These are phyloP conservation scores for Oscheius sp. DNA, from an alignment of 2,888 invertebrate species.

Conservation along the genomic window DNA sequence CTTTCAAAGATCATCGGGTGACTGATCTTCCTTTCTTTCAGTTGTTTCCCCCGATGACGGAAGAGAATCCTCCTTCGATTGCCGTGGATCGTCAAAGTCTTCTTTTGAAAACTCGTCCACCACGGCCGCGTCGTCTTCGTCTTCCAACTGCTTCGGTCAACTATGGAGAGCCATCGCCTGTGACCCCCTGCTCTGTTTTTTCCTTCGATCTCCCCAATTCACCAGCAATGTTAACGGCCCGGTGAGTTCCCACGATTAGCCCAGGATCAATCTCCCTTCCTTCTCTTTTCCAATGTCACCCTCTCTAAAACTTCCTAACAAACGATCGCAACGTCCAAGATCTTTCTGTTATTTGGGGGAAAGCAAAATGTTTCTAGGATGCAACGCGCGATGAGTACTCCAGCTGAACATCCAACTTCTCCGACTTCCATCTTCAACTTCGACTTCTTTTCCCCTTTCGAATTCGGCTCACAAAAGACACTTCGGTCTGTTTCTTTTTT, in stretches of 20 bases:
- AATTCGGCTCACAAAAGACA: constrained; percentile 24
- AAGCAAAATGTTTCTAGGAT: constrained; percentile 7
- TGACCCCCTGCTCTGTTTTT: constrained; percentile 30
- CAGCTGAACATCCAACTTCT: constrained; percentile 7
- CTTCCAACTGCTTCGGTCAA: constrained; percentile 7
- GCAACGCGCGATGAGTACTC: not conserved
- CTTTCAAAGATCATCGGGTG: no score
- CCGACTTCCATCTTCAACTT: constrained; percentile 22
- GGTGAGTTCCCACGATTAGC: constrained; percentile 4
- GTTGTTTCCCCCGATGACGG: no score
- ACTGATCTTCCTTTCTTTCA: no score
- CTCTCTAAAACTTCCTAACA: not conserved
- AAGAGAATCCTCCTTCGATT: no score
- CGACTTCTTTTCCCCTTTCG: constrained; percentile 17
- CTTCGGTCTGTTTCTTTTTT: constrained; percentile 9
- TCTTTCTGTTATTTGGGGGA: no score
- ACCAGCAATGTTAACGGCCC: constrained; percentile 23
- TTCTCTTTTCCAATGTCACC: not conserved
- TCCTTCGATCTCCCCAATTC: constrained; percentile 34
- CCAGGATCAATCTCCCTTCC: not conserved
- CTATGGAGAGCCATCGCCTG: constrained; percentile 21
- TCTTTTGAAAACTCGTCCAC: not conserved
- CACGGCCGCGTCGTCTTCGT: not conserved
- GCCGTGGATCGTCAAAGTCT: no score
- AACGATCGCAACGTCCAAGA: not conserved